Percentiles rank a stretch among this genome's conserved stretches.
Conservation (phyloP, 2,113 vertebrate genomes). For the Corynorhinus townsendii region DNA sequence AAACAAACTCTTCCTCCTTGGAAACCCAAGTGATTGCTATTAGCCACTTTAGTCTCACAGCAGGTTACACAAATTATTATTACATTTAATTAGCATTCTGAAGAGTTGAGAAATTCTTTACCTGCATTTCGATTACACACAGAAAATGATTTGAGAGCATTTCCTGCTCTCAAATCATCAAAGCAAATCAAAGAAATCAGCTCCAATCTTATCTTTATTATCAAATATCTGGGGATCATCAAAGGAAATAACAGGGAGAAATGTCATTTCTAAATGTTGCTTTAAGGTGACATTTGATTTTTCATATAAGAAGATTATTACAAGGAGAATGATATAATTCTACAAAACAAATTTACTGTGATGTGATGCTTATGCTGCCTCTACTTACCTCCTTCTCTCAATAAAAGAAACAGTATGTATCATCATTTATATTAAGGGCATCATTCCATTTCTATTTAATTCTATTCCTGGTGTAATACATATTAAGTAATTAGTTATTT, state of each 20-base stretch:
- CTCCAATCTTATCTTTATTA: constrained; percentile 32
- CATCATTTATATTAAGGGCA: background rate
- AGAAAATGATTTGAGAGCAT: constrained; percentile 44
- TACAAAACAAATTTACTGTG: background rate
- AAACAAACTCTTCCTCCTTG: constrained; percentile 35
- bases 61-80: constrained; percentile 59
- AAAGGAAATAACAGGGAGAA: constrained; percentile 43
- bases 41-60: constrained; percentile 47
- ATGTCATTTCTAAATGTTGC: constrained; percentile 40
- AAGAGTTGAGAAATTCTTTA: constrained; percentile 56
- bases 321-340: background rate
- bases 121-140: constrained; percentile 27
- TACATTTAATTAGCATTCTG: constrained; percentile 64
- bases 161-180: constrained; percentile 58
- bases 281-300: constrained; percentile 49
- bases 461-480: background rate
- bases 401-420: background rate
- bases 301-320: background rate
- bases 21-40: constrained; percentile 44
- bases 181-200: constrained; percentile 55
- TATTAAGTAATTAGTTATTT: background rate
- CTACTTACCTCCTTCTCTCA: background rate
- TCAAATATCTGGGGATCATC: constrained; percentile 32
- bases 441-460: background rate
- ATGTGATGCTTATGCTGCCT: background rate